Percentiles rank a stretch among this genome's conserved stretches.
Conservation (phyloP, 2,888 invertebrate genomes). For the Anorthoa munda region DNA sequence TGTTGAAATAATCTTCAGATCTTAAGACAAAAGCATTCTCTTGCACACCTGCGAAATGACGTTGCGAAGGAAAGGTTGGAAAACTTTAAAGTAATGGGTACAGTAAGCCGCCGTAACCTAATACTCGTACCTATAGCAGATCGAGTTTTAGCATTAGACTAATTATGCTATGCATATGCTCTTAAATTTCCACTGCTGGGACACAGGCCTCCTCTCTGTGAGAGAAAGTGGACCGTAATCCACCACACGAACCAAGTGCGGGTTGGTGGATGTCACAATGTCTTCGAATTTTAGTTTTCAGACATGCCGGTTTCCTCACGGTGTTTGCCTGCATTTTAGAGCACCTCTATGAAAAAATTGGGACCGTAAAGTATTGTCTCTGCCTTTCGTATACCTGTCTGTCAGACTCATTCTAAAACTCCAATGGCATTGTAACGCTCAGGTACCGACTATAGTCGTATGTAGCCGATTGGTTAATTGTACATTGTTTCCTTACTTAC, state of each 20-base stretch:
- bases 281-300: too few species aligned
- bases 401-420: neutral
- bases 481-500: constrained; percentile 48
- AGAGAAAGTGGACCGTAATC: too few species aligned
- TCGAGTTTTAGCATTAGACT: too few species aligned
- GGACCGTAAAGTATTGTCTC: neutral
- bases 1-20: constrained; percentile 4
- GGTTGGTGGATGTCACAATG: too few species aligned
- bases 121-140: too few species aligned
- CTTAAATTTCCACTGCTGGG: too few species aligned
- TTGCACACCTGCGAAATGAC: neutral
- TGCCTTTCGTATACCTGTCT: neutral
- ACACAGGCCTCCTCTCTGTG: too few species aligned
- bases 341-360: too few species aligned
- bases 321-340: too few species aligned
- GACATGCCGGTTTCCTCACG: too few species aligned
- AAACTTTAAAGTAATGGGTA: neutral
- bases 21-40: neutral
- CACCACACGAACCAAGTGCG: too few species aligned
- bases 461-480: constrained; percentile 35
- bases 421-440: neutral
- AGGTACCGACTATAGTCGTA: neutral
- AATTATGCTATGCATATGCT: too few species aligned
- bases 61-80: neutral
- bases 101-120: neutral